phyloP scores from a whole-genome alignment of 2,888 invertebrate species.

The Nomada fucata region DNA sequence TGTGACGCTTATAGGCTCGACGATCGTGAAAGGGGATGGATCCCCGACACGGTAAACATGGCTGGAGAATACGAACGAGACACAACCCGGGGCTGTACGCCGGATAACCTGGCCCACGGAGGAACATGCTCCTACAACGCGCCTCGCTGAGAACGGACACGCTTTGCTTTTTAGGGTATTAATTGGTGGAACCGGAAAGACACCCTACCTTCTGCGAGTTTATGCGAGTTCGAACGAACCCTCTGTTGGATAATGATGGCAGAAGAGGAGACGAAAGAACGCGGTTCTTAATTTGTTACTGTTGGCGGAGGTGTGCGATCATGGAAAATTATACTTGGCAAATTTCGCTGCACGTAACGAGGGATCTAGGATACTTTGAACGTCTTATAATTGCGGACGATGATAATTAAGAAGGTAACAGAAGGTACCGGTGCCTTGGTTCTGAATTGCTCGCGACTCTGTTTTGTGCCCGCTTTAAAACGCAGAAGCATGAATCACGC shows the following conservation, averaged over 20 bases:
- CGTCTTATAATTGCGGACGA: too few species aligned
- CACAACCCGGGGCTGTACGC: constrained; percentile 48
- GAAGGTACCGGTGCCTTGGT: not conserved
- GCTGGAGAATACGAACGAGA: constrained; percentile 41
- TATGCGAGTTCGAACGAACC: too few species aligned
- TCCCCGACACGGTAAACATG: constrained; percentile 49
- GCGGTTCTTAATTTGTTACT: too few species aligned
- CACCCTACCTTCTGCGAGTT: not conserved
- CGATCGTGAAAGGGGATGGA: constrained; percentile 32
- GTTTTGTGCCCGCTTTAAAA: not conserved
- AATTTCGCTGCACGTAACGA: too few species aligned
- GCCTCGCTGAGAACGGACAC: constrained; percentile 8
- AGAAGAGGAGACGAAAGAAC: too few species aligned
- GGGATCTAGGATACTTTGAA: too few species aligned
- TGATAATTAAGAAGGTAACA: too few species aligned
- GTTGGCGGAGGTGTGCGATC: too few species aligned
- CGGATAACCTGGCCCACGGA: constrained; percentile 32
- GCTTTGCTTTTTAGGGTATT: constrained; percentile 42
- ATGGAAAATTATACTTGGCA: too few species aligned
- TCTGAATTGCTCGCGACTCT: not conserved
- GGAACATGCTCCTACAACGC: constrained; percentile 26
- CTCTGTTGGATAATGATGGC: too few species aligned
- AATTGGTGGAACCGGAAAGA: constrained; percentile 22
- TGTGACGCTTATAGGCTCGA: constrained; percentile 30
- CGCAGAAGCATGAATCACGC: not conserved